Conservation (phyloP, 2,797 vertebrate species). For the Limosa lapponica region DNA sequence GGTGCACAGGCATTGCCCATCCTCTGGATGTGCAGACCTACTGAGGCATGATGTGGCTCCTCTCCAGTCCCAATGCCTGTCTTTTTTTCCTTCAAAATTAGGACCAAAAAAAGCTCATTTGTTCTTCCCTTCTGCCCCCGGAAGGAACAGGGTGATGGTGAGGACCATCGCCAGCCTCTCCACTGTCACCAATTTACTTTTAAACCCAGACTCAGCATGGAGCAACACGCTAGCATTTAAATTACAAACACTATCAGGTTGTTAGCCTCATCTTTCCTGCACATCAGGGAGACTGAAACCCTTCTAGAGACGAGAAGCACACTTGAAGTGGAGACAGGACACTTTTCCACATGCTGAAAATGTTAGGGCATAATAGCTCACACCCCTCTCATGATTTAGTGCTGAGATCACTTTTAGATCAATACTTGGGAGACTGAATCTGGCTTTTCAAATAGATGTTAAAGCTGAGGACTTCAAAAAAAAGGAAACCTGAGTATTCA, state of each 20-base stretch:
- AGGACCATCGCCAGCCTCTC: neutral
- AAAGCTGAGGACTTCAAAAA: neutral
- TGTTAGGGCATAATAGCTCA: neutral
- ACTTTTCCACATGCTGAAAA: neutral
- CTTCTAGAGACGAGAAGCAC: neutral
- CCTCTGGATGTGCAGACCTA: neutral
- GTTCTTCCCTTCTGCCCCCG: neutral
- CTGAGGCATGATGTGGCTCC: neutral
- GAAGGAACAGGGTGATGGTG: neutral
- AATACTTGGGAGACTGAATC: neutral
- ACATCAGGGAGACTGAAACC: neutral
- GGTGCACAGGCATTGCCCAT: too few relatives aligned
- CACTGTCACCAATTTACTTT: neutral
- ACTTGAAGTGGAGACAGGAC: neutral
- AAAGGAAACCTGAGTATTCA: neutral
- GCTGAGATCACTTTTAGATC: neutral
- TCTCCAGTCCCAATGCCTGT: fast-evolving
- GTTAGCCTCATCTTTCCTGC: neutral
- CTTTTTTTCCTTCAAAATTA: neutral
- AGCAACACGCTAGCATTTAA: neutral
- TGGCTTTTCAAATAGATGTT: neutral
- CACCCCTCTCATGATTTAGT: neutral
- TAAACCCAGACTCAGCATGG: neutral
- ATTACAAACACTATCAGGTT: neutral
- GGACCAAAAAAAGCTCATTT: neutral